A percentile compares a stretch with the other conserved stretches of the same genome.
Conservation (phyloP, 35 echinoderm and acorn worm species). For the Amphiura filiformis region DNA sequence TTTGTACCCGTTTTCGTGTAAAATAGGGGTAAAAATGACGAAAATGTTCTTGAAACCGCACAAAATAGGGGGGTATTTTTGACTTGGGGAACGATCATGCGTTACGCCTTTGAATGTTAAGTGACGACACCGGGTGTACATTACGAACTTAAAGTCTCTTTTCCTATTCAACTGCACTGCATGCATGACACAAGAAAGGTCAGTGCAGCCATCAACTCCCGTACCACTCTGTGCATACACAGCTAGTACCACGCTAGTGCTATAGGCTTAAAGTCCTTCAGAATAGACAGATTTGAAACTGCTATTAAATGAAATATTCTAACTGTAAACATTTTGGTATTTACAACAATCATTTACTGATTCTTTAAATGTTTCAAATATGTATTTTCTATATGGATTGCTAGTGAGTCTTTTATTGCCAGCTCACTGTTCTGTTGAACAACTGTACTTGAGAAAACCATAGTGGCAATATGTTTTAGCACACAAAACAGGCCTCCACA, state of each 20-base stretch:
- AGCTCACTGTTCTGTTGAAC: background rate
- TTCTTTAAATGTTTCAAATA: background rate
- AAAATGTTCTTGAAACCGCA: too few relatives aligned
- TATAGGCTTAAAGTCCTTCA: background rate
- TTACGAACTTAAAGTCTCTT: too few relatives aligned
- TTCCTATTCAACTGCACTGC: too few relatives aligned
- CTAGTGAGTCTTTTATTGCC: background rate
- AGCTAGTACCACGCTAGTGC: background rate
- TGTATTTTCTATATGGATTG: background rate
- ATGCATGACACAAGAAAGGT: too few relatives aligned
- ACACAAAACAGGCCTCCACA: background rate
- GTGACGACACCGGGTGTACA: too few relatives aligned
- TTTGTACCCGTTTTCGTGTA: too few relatives aligned
- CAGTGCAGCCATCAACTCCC: too few relatives aligned
- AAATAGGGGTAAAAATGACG: too few relatives aligned
- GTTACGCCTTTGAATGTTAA: too few relatives aligned
- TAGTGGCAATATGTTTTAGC: background rate
- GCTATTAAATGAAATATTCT: background rate
- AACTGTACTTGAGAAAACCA: background rate
- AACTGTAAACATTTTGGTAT: background rate
- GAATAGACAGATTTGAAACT: background rate
- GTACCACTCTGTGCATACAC: background rate
- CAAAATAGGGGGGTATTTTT: too few relatives aligned
- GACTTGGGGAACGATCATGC: too few relatives aligned
- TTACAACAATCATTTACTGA: background rate